Evolutionary conservation across 2,797 vertebrate genomes (phyloP).

Genomic region (Emydoidea blandingii): DNA sequence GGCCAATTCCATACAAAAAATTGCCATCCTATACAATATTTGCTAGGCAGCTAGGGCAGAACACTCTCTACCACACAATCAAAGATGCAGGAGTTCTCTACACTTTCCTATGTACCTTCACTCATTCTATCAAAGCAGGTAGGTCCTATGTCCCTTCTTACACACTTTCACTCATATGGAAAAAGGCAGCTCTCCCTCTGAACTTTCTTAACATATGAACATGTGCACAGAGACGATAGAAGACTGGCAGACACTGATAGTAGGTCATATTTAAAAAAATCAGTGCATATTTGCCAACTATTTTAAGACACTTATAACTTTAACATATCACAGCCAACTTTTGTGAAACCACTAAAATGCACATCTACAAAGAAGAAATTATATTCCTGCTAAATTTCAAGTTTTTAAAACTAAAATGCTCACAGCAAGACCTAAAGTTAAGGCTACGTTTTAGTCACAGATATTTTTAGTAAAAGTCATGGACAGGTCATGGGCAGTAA

Average conservation of each 20-base stretch:
- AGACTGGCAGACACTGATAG: neutral
- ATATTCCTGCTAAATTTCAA: neutral
- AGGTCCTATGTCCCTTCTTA: neutral
- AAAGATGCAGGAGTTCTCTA: neutral
- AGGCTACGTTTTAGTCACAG: no score
- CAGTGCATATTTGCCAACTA: neutral
- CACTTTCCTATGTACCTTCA: neutral
- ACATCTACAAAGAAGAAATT: neutral
- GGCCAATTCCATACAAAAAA: neutral
- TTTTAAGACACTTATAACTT: neutral
- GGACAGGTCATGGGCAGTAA: no score
- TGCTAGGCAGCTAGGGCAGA: neutral
- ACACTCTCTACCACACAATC: neutral
- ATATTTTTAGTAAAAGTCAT: no score
- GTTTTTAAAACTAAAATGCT: neutral
- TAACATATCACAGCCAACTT: neutral
- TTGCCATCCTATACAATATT: neutral
- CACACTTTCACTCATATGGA: neutral
- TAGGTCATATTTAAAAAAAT: neutral
- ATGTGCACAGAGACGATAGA: neutral
- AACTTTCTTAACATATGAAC: neutral
- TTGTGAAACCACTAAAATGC: neutral
- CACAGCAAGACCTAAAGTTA: neutral
- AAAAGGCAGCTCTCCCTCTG: neutral
- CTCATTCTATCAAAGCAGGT: neutral